These are phyloP conservation scores for Brachionus sp. DNA, from an alignment of 1,140 invertebrate species.

Conservation along the genomic window DNA sequence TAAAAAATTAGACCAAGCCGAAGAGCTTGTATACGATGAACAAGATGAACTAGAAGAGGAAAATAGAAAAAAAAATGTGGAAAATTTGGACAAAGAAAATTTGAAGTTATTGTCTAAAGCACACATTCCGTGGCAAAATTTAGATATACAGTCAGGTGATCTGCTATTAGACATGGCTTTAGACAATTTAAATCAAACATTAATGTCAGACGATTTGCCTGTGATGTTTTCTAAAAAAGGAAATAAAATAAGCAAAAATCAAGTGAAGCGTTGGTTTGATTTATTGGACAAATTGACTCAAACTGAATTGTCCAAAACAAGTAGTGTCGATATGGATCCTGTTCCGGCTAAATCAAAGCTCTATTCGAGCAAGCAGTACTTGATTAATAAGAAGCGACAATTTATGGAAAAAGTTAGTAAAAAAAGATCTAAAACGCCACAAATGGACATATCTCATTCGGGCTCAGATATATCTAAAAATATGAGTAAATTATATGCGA, in stretches of 20 bases:
- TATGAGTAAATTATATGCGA: constrained; percentile 16
- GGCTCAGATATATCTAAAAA: background rate
- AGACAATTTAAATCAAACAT: background rate
- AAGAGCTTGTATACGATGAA: background rate
- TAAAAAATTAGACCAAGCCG: background rate
- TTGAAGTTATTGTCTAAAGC: background rate
- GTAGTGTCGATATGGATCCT: background rate
- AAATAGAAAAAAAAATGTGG: background rate
- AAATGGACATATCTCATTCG: background rate
- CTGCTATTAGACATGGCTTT: background rate
- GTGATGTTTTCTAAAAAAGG: background rate
- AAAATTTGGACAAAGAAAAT: constrained; percentile 27
- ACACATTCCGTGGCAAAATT: constrained; percentile 22
- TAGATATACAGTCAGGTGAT: background rate
- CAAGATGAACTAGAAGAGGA: background rate
- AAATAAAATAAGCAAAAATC: constrained; percentile 41
- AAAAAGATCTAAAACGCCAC: background rate
- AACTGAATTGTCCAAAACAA: background rate
- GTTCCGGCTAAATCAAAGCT: background rate
- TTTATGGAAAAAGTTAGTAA: constrained; percentile 12
- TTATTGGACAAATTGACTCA: background rate
- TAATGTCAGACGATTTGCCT: background rate
- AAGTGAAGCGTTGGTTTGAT: constrained; percentile 31
- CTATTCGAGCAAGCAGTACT: constrained; percentile 9
- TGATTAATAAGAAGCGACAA: constrained; percentile 24